Evolutionary conservation across 2,113 vertebrate genomes (phyloP).

Genomic region (Thryonomys swinderianus): DNA sequence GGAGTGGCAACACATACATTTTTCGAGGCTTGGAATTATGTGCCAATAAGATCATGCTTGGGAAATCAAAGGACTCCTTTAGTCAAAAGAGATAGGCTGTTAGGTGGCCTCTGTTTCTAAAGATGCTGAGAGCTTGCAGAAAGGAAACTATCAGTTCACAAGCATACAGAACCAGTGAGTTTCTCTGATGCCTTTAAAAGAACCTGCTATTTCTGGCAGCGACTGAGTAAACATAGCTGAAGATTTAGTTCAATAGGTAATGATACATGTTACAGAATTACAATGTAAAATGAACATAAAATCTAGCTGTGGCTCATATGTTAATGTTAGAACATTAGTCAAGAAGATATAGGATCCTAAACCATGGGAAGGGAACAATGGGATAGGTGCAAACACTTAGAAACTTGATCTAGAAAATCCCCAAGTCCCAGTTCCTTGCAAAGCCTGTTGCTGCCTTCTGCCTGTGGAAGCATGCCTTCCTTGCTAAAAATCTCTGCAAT

Average conservation of each 20-base stretch:
- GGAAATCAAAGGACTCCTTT: not conserved
- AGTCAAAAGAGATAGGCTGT: not conserved
- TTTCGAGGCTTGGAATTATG: not conserved
- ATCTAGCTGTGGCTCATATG: not conserved
- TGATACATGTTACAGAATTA: not conserved
- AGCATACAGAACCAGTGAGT: not conserved
- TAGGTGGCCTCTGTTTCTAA: not conserved
- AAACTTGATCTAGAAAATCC: not conserved
- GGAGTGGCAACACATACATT: not conserved
- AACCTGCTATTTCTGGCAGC: slow-evolving; percentile 2
- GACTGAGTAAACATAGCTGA: not conserved
- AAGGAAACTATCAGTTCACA: not conserved
- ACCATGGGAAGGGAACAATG: not conserved
- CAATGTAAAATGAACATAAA: not conserved
- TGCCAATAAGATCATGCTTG: not conserved
- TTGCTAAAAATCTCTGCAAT: not conserved
- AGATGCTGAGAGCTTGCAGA: not conserved
- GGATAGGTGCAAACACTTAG: not conserved
- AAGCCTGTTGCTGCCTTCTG: not conserved
- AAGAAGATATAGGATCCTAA: not conserved
- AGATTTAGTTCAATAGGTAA: not conserved
- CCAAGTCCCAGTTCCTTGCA: not conserved
- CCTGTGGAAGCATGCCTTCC: not conserved
- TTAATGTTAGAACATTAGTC: not conserved
- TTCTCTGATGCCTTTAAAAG: not conserved